Evolutionary conservation across 2,888 invertebrate genomes (phyloP), one percentile per base, ranked within the genome.

Genomic region (Eubasilissa splendida): DNA sequence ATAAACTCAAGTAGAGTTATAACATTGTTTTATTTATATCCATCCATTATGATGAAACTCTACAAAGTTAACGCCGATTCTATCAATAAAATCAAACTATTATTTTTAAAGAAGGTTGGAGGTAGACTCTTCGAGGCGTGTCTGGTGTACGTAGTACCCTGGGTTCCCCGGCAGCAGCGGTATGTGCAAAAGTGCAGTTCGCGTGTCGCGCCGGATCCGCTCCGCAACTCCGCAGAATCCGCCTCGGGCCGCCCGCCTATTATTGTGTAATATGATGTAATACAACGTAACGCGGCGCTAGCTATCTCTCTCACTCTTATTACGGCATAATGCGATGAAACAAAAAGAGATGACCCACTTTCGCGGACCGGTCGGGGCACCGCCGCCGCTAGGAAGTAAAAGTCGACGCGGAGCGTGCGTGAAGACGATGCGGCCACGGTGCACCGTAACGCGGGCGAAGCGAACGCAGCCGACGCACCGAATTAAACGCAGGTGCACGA

Each of bases 271-370:
- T 71, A 52, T 82, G 83, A 84, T 77, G 84, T 84, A 84, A 84
- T 73, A 79, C 84, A 84, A 83, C 85, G 85, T 86, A 85, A 85
- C 85, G 85, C 85, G 85, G 85, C 84, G 77, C 80, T 83, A 86
- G 88, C 88, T 89, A 88, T 88, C 87, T 89, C 87, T 89, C 88
- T 89, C 88, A 88, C 87, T 89, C 89, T 90, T 89, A 90, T 90
- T 91, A 89, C 89, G 88, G 90, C 88, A 89, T 89, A 89, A 86
- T 87, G 88, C 88, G 88, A 88, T 88, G 88, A 88, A 90, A 90
- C 90, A 90, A 90, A 90, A 91, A 90, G 90, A 90, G 89, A 90
- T 90, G 90, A 88, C 91, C 90, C 86, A 90, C 88, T 89, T 91
- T 88, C 87, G 85, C 86, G 88, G 80, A 90, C 90, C 90, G 90